These are phyloP conservation scores for Dicranocentrus wangi DNA, from an alignment of 2,888 invertebrate species.

Conservation along the genomic window DNA sequence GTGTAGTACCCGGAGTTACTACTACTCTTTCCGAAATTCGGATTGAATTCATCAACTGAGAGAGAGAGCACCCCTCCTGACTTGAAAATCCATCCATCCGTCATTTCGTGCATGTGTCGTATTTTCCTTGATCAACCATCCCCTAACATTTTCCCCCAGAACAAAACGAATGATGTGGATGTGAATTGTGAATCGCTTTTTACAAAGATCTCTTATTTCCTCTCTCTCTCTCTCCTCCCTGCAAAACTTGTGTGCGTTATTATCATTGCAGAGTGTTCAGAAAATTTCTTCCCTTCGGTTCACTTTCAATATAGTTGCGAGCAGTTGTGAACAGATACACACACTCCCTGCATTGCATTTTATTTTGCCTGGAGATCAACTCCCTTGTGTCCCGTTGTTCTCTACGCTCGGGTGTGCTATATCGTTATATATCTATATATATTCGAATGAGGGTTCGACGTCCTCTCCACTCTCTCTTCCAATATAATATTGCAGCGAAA, in stretches of 20 bases:
- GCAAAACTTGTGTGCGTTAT: conserved; percentile 29
- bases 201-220: conserved; percentile 40
- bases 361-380: conserved; percentile 62
- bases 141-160: conserved; percentile 14
- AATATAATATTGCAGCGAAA: conserved; percentile 8
- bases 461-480: conserved; percentile 24
- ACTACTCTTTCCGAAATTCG: conserved; percentile 12
- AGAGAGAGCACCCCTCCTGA: conserved; percentile 3
- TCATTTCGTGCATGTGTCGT: conserved; percentile 50
- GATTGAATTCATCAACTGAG: conserved; percentile 29
- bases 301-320: background rate
- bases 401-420: conserved; percentile 30
- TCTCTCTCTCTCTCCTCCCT: conserved; percentile 10
- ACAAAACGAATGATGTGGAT: conserved; percentile 5
- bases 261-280: conserved; percentile 6
- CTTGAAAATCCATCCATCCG: conserved; percentile 41
- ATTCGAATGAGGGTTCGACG: conserved; percentile 54
- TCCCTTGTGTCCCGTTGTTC: conserved; percentile 59
- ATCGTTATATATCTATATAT: background rate
- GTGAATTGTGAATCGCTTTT: conserved; percentile 10
- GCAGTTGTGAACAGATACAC: too few species aligned
- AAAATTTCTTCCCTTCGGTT: conserved; percentile 10
- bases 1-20: background rate
- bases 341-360: conserved; percentile 29
- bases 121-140: background rate